phyloP scores from a whole-genome alignment of 37 sponge, comb jelly and placozoan genomes.

The Oscarella lobularis region DNA sequence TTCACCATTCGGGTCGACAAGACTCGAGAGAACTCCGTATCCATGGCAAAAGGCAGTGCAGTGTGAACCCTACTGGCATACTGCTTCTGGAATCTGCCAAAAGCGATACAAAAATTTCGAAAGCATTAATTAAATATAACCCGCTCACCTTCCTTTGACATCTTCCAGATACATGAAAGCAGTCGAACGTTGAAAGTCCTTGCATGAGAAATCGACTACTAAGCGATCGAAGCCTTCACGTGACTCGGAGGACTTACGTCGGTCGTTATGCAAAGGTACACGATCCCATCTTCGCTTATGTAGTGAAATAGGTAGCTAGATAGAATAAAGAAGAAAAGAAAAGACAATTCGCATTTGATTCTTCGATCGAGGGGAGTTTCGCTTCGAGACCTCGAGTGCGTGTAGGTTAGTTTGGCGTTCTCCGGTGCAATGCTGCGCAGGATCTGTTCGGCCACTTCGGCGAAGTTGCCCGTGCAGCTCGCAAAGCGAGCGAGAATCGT shows the following conservation, averaged over 20 bases:
- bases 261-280: slow-evolving; percentile 72
- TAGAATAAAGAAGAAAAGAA: neutral
- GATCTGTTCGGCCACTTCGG: slow-evolving; percentile 15
- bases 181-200: slow-evolving; percentile 77
- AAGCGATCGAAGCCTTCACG: neutral
- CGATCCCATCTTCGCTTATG: slow-evolving; percentile 36
- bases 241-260: slow-evolving; percentile 39
- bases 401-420: slow-evolving; percentile 7
- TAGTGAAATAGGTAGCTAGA: slow-evolving; percentile 74
- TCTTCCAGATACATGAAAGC: slow-evolving; percentile 59
- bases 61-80: slow-evolving; percentile 25
- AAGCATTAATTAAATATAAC: neutral
- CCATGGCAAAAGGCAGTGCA: slow-evolving; percentile 29
- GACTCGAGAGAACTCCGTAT: slow-evolving; percentile 32
- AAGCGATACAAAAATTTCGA: neutral
- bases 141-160: slow-evolving; percentile 32
- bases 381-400: slow-evolving; percentile 5
- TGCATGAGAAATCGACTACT: neutral
- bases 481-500: slow-evolving; percentile 30
- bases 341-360: neutral
- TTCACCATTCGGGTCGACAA: slow-evolving; percentile 23
- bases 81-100: slow-evolving; percentile 20
- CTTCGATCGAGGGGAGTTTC: neutral
- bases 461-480: slow-evolving; percentile 24
- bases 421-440: slow-evolving; percentile 2